Evolutionary conservation across 35 echinoderm and acorn worm genomes (phyloP).

Genomic region (Ptychodera flava): DNA sequence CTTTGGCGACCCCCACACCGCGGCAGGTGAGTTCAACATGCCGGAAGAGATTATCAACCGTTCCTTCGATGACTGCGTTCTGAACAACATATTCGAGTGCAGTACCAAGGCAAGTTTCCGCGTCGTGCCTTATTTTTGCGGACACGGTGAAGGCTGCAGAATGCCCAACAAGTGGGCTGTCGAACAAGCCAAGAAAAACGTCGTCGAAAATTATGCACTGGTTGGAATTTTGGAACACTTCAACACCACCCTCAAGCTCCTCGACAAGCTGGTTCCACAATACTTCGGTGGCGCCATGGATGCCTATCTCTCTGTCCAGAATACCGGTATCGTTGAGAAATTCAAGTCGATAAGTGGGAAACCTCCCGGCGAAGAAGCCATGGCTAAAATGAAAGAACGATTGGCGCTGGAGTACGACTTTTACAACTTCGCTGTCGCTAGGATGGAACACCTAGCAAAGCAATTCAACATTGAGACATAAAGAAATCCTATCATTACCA

Average conservation of each 20-base stretch:
- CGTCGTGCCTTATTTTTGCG: slow-evolving; percentile 25
- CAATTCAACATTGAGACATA: too few species aligned
- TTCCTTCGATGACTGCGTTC: neutral
- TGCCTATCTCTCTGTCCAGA: neutral
- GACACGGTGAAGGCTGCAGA: slow-evolving; percentile 8
- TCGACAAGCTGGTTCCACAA: neutral
- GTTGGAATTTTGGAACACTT: neutral
- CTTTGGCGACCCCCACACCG: neutral
- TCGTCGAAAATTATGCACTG: neutral
- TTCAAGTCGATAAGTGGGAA: neutral
- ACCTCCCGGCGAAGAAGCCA: neutral
- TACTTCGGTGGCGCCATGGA: neutral
- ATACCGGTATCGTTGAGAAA: neutral
- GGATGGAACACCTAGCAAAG: neutral
- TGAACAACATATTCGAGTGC: neutral
- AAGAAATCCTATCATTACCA: too few species aligned
- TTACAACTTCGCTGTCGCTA: slow-evolving; percentile 15
- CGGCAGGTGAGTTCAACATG: neutral
- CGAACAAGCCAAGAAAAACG: neutral
- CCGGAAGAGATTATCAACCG: neutral
- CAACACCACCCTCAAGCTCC: neutral
- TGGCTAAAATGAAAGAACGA: neutral
- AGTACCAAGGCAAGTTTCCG: slow-evolving; percentile 7
- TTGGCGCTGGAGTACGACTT: slow-evolving; percentile 31
- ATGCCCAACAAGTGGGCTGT: neutral